Evolutionary conservation across 2,797 vertebrate species (phyloP).

Genomic region (Botia almorhae): DNA sequence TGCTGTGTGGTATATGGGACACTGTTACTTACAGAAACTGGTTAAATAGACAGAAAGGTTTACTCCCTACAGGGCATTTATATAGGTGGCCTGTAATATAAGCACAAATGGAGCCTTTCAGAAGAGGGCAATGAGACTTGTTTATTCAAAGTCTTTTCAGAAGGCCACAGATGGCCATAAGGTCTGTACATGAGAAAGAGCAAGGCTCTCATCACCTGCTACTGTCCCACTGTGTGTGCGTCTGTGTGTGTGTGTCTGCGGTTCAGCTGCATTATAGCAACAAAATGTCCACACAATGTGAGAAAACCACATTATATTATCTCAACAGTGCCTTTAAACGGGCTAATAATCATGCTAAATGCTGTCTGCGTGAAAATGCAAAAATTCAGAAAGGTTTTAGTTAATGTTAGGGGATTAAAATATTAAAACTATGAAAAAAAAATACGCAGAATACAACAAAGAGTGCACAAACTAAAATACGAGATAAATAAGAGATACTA

Average conservation of each 20-base stretch:
- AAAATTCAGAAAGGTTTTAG: not conserved
- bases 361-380: not conserved
- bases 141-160: slow-evolving; percentile 55
- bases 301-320: not conserved
- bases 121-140: slow-evolving; percentile 36
- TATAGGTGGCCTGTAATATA: slow-evolving; percentile 40
- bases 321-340: not conserved
- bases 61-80: slow-evolving; percentile 29
- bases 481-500: not conserved
- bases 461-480: not conserved
- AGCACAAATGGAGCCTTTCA: slow-evolving; percentile 49
- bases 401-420: not conserved
- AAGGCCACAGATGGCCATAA: slow-evolving; percentile 52
- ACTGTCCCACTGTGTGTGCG: slow-evolving; percentile 20
- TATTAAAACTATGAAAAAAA: not conserved
- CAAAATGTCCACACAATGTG: not conserved
- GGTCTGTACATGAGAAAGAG: slow-evolving; percentile 24
- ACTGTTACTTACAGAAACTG: slow-evolving; percentile 35
- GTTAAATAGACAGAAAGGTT: slow-evolving; percentile 6
- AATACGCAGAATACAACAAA: not conserved
- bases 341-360: not conserved
- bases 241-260: slow-evolving; percentile 8
- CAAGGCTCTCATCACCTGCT: slow-evolving; percentile 47
- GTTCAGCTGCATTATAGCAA: not conserved
- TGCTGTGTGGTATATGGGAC: slow-evolving; percentile 31